Percentiles rank a stretch among this genome's conserved stretches.
Conservation (phyloP, 1,140 invertebrate genomes). For the Ceratina japonica region DNA sequence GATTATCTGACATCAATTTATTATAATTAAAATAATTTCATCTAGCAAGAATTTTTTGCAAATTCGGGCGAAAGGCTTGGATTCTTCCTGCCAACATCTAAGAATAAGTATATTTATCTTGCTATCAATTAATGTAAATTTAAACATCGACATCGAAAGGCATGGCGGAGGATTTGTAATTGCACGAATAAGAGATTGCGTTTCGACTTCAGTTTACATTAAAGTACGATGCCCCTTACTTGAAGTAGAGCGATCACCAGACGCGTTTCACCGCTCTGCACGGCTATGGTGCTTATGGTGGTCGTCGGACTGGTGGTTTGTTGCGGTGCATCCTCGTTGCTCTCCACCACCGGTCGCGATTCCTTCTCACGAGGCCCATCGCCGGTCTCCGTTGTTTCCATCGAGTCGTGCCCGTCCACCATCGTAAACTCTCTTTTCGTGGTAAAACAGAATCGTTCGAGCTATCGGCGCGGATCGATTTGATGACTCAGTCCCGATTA, state of each 20-base stretch:
- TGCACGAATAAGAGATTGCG: too few relatives aligned
- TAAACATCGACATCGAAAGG: too few relatives aligned
- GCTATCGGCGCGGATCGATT: conserved; percentile 39
- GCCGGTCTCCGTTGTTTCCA: conserved; percentile 57
- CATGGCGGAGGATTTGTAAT: too few relatives aligned
- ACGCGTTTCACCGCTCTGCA: conserved; percentile 91
- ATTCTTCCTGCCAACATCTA: too few relatives aligned
- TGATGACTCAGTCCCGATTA: neutral
- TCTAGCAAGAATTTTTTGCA: too few relatives aligned
- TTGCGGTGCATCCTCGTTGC: conserved; percentile 55
- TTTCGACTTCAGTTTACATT: neutral
- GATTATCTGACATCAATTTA: too few relatives aligned
- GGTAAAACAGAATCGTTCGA: conserved; percentile 41
- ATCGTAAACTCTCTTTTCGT: conserved; percentile 55
- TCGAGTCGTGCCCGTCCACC: conserved; percentile 72
- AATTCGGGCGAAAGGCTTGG: too few relatives aligned
- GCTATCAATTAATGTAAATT: too few relatives aligned
- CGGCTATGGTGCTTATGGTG: conserved; percentile 94
- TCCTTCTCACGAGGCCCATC: conserved; percentile 59
- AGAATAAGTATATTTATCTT: too few relatives aligned
- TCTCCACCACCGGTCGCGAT: conserved; percentile 53
- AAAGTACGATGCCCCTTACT: conserved; percentile 82
- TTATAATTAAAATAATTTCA: too few relatives aligned
- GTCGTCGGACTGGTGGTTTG: conserved; percentile 77
- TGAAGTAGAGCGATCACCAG: conserved; percentile 94